Evolutionary conservation across 2,113 vertebrate genomes (phyloP).

Genomic region (Phylloscopus trochiloides): DNA sequence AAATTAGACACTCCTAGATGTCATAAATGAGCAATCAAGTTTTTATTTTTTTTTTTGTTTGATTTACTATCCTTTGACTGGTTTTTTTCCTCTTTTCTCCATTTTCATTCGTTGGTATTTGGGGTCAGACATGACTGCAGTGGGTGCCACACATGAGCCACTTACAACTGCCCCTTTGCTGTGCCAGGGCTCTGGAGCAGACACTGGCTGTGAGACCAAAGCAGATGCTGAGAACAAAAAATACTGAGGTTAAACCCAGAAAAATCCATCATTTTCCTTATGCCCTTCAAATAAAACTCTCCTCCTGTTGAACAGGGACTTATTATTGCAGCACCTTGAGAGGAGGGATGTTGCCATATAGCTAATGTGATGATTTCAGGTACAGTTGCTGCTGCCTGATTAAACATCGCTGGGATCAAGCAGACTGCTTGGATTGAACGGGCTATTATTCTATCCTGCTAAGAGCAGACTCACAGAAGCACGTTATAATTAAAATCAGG

Average conservation of each 20-base stretch:
- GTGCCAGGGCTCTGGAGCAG: neutral
- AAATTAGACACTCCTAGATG: neutral
- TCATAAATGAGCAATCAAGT: neutral
- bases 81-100: neutral
- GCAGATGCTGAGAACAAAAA: neutral
- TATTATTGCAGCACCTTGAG: neutral
- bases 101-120: neutral
- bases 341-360: constrained; percentile 25
- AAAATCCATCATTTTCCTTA: neutral
- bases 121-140: neutral
- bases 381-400: constrained; percentile 13
- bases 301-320: neutral
- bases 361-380: constrained; percentile 31
- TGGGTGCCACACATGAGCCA: neutral
- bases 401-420: constrained; percentile 18
- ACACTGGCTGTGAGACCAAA: neutral
- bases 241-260: neutral
- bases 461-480: constrained; percentile 22
- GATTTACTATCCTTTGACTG: neutral
- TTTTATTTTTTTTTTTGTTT: neutral
- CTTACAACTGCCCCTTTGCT: neutral
- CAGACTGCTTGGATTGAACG: neutral
- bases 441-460: neutral
- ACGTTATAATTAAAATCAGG: constrained; percentile 20
- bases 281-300: neutral